These are phyloP conservation scores for Leucopsar rothschildi DNA, from an alignment of 2,113 vertebrate species.

Conservation along the genomic window DNA sequence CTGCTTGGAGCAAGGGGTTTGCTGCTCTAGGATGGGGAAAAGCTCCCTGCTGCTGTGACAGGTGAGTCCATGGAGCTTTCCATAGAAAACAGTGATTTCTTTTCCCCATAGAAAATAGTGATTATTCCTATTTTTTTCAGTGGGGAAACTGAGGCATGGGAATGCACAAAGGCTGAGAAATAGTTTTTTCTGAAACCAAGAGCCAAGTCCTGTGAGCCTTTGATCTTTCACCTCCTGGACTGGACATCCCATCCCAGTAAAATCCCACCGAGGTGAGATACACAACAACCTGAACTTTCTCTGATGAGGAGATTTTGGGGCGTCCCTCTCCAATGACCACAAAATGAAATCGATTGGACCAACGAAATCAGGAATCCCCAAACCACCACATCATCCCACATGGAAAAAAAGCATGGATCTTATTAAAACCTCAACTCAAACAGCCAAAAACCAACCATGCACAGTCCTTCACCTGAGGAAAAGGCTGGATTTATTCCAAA, in stretches of 20 bases:
- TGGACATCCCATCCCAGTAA: rapidly evolving
- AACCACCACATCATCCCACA: neutral
- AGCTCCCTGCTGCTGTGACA: neutral
- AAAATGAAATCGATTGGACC: neutral
- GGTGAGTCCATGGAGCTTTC: neutral
- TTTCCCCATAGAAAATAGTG: neutral
- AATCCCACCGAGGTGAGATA: rapidly evolving
- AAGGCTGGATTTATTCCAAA: neutral
- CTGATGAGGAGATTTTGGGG: neutral
- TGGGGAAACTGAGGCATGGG: neutral
- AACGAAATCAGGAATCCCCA: neutral
- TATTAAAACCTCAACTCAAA: neutral
- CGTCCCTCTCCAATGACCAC: neutral
- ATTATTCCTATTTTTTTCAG: neutral
- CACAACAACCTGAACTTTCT: neutral
- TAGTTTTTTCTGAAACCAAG: neutral
- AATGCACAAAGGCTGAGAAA: rapidly evolving
- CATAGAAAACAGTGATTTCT: neutral
- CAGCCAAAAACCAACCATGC: neutral
- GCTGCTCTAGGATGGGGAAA: neutral
- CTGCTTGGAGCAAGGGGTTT: neutral
- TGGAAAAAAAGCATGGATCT: rapidly evolving
- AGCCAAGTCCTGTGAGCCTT: neutral
- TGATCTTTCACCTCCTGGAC: neutral
- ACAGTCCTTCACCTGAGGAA: neutral